Conservation (phyloP, 2,113 vertebrate genomes). For the Thryonomys swinderianus region DNA sequence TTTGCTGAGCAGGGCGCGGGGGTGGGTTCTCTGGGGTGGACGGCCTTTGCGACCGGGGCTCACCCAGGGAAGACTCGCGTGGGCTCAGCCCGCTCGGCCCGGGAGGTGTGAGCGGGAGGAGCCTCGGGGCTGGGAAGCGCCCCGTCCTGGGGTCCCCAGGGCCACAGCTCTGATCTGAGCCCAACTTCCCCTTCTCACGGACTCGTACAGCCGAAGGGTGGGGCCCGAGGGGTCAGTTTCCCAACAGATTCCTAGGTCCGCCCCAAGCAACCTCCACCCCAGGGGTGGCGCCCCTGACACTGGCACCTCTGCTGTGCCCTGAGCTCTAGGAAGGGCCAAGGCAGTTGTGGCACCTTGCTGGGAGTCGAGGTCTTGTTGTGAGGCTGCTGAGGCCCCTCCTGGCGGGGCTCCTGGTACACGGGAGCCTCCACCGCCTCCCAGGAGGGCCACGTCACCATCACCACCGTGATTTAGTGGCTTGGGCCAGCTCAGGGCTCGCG, state of each 20-base stretch:
- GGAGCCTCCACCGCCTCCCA: not conserved
- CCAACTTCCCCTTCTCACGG: not conserved
- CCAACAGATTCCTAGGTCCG: not conserved
- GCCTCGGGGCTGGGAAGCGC: not conserved
- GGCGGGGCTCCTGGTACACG: not conserved
- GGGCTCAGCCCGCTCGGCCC: not conserved
- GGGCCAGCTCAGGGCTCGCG: slow-evolving; percentile 3
- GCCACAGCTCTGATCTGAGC: not conserved
- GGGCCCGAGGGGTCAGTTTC: not conserved
- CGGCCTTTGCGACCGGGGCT: not conserved
- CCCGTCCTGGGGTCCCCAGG: not conserved
- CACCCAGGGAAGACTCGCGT: not conserved
- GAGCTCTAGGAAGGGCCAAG: not conserved
- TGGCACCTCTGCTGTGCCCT: not conserved
- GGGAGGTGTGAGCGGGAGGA: not conserved
- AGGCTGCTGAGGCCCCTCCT: slow-evolving; percentile 12
- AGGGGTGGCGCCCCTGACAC: not conserved
- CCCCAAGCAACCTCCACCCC: not conserved
- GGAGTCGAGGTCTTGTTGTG: not conserved
- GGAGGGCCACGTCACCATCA: not conserved
- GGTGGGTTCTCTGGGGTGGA: not conserved
- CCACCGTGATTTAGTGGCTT: slow-evolving; percentile 55
- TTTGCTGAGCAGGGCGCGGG: not conserved
- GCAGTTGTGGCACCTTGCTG: not conserved
- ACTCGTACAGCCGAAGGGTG: not conserved